Evolutionary conservation across 92 coral and sea anemone genomes (phyloP).

Genomic region (Anthopleura xanthogrammica): DNA sequence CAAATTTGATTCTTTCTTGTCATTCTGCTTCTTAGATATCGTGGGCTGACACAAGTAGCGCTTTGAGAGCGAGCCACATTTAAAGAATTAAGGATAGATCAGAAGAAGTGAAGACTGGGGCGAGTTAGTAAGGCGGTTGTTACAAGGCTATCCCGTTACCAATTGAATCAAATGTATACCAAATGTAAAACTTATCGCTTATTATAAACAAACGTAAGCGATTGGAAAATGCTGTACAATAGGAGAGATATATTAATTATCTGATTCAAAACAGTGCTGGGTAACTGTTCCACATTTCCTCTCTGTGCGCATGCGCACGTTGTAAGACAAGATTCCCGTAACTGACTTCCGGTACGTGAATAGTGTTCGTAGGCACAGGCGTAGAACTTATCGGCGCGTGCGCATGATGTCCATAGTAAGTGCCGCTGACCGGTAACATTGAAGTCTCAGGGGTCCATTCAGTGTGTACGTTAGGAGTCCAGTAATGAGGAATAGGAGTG

Average conservation of each 20-base stretch:
- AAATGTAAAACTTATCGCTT: constrained; percentile 30
- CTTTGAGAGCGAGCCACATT: too few species aligned
- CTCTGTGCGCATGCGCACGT: constrained; percentile 39
- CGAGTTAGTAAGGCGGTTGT: background rate
- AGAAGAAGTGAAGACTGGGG: background rate
- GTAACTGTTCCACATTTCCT: constrained; percentile 38
- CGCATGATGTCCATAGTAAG: constrained; percentile 36
- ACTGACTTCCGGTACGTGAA: constrained; percentile 39
- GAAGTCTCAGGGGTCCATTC: constrained; percentile 39
- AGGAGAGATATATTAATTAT: background rate
- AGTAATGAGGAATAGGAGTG: constrained; percentile 33
- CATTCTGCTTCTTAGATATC: too few species aligned
- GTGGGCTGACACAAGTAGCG: too few species aligned
- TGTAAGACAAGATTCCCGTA: constrained; percentile 41
- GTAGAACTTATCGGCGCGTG: constrained; percentile 29
- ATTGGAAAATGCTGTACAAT: constrained; percentile 3
- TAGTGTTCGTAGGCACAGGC: constrained; percentile 36
- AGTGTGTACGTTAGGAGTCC: constrained; percentile 19
- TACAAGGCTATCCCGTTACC: background rate
- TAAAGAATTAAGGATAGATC: too few species aligned
- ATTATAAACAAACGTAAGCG: background rate
- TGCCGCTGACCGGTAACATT: constrained; percentile 34
- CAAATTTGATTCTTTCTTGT: too few species aligned
- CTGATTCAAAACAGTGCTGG: constrained; percentile 22
- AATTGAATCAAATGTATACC: constrained; percentile 7